Percentiles rank a stretch among this genome's conserved stretches.
Evolutionary conservation across 2,113 vertebrate genomes (phyloP).

Genomic region (Accipiter virgatus): DNA sequence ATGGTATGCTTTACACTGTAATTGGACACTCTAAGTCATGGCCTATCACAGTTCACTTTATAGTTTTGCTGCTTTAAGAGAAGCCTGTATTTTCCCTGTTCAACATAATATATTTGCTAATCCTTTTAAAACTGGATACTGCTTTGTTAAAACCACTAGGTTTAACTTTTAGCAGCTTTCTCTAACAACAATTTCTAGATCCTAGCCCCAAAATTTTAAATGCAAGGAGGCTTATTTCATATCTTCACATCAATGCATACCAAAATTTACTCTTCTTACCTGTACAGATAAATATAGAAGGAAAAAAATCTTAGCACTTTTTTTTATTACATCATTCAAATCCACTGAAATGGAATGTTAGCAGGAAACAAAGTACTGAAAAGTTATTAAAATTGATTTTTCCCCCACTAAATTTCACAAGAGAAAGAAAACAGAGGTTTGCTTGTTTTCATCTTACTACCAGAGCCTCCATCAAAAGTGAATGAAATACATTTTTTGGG

Average conservation of each 20-base stretch:
- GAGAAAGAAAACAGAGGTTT: background rate
- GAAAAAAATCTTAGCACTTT: background rate
- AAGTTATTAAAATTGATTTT: background rate
- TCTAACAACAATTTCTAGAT: background rate
- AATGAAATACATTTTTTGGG: background rate
- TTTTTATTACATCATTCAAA: background rate
- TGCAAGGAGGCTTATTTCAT: background rate
- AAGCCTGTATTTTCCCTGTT: background rate
- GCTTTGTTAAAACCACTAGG: background rate
- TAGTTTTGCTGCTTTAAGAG: background rate
- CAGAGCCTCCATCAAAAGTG: background rate
- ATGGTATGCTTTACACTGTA: background rate
- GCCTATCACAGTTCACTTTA: background rate
- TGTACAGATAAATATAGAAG: background rate
- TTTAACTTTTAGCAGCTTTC: background rate
- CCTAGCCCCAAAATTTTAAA: background rate
- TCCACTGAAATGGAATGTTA: background rate
- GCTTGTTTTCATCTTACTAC: background rate
- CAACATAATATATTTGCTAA: background rate
- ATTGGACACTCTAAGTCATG: background rate
- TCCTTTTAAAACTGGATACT: background rate
- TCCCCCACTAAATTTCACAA: background rate
- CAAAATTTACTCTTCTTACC: background rate
- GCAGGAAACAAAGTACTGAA: background rate
- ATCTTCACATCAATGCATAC: background rate